These are phyloP conservation scores for Osedax fenrisi DNA, from an alignment of 2,888 invertebrate genomes.

Conservation along the genomic window DNA sequence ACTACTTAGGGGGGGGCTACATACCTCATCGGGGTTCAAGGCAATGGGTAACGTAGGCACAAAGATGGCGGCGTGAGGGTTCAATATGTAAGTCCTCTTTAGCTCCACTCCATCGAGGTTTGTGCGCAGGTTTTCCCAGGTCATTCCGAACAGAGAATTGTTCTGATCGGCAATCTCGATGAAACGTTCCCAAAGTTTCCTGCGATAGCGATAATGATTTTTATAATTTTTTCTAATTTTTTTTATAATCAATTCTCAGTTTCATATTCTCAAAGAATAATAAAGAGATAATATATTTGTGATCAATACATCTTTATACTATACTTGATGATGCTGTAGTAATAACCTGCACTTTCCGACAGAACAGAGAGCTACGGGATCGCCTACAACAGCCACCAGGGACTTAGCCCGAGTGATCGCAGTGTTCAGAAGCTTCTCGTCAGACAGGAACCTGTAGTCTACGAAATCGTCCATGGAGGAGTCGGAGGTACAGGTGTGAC, in stretches of 20 bases:
- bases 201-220: too few species aligned
- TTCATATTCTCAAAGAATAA: too few species aligned
- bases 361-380: conserved; percentile 69
- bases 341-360: conserved; percentile 62
- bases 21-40: background rate
- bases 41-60: conserved; percentile 53
- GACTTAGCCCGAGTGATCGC: conserved; percentile 72
- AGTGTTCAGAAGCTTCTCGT: conserved; percentile 68
- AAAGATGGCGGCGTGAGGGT: conserved; percentile 70
- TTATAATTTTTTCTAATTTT: too few species aligned
- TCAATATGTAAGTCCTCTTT: conserved; percentile 65
- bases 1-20: conserved; percentile 16
- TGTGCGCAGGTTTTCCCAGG: conserved; percentile 60
- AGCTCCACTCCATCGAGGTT: conserved; percentile 65
- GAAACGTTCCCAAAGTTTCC: conserved; percentile 69
- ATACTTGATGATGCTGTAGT: too few species aligned
- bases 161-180: conserved; percentile 63
- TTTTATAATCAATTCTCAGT: too few species aligned
- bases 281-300: too few species aligned
- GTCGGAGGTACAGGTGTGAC: conserved; percentile 60
- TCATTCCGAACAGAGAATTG: conserved; percentile 63
- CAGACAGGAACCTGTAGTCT: conserved; percentile 69
- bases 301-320: too few species aligned
- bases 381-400: conserved; percentile 70
- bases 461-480: conserved; percentile 51